These are phyloP conservation scores for Dasypogon diadema DNA, from an alignment of 2,888 invertebrate species.

Conservation along the genomic window DNA sequence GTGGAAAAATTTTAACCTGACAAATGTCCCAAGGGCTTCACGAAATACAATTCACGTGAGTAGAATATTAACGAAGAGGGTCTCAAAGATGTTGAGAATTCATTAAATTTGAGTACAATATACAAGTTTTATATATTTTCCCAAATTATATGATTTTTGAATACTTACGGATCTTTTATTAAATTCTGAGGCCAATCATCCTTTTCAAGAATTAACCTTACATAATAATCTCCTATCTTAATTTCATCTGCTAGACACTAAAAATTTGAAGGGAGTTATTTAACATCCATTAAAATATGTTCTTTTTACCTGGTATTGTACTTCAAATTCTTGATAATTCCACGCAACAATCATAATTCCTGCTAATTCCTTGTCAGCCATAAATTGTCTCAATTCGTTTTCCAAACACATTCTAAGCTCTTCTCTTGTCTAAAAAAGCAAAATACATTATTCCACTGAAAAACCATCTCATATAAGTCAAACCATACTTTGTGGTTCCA, in stretches of 20 bases:
- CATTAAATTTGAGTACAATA: too few species aligned
- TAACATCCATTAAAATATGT: too few species aligned
- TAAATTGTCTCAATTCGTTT: slow-evolving; percentile 91
- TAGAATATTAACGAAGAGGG: too few species aligned
- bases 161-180: slow-evolving; percentile 89
- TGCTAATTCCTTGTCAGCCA: slow-evolving; percentile 89
- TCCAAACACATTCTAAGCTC: slow-evolving; percentile 93
- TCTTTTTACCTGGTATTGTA: slow-evolving; percentile 79
- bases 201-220: slow-evolving; percentile 93
- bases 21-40: too few species aligned
- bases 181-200: slow-evolving; percentile 86
- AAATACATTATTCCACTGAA: slow-evolving; percentile 1
- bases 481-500: slow-evolving; percentile 93
- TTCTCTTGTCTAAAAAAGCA: slow-evolving; percentile 82
- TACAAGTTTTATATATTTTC: too few species aligned
- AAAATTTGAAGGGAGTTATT: too few species aligned
- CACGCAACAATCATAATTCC: slow-evolving; percentile 87
- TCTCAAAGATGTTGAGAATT: too few species aligned
- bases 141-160: background rate
- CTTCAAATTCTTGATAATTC: slow-evolving; percentile 98
- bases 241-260: slow-evolving; percentile 93
- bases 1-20: too few species aligned
- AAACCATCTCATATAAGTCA: background rate
- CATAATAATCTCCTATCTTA: slow-evolving; percentile 97
- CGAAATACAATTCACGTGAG: too few species aligned